These are phyloP conservation scores for Lobophora halterata DNA, from an alignment of 2,888 invertebrate species.

Conservation along the genomic window DNA sequence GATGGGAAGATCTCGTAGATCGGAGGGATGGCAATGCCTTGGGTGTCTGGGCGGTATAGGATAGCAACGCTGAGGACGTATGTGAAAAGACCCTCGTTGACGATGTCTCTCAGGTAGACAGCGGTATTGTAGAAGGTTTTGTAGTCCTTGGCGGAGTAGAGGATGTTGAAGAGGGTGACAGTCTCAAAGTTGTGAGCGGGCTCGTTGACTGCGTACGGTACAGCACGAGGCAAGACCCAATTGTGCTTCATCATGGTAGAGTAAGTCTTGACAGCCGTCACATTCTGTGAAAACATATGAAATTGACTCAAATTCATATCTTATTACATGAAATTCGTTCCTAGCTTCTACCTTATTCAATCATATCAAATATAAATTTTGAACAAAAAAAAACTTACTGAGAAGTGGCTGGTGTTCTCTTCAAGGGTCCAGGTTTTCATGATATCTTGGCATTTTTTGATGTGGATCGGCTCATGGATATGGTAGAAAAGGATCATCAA, in stretches of 20 bases:
- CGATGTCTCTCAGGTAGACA: conserved; percentile 83
- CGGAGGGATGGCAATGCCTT: conserved; percentile 84
- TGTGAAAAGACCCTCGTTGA: conserved; percentile 86
- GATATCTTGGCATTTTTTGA: conserved; percentile 71
- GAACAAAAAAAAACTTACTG: conserved; percentile 57
- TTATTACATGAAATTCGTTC: too few relatives aligned
- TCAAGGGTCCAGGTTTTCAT: conserved; percentile 74
- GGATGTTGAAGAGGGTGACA: conserved; percentile 82
- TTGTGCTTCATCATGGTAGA: conserved; percentile 72
- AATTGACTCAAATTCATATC: too few relatives aligned
- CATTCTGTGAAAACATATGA: too few relatives aligned
- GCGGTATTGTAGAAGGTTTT: conserved; percentile 85
- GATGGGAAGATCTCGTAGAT: conserved; percentile 87
- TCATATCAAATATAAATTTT: not conserved
- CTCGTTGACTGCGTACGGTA: conserved; percentile 81
- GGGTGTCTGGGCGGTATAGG: conserved; percentile 82
- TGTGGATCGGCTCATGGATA: conserved; percentile 80
- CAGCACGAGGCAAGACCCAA: conserved; percentile 78
- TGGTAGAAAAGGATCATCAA: conserved; percentile 70
- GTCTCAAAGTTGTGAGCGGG: conserved; percentile 82
- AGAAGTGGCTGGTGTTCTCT: conserved; percentile 71
- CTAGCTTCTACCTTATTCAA: too few relatives aligned
- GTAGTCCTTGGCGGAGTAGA: conserved; percentile 86
- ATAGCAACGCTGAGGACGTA: conserved; percentile 83
- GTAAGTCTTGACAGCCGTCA: conserved; percentile 78